A percentile compares a stretch with the other conserved stretches of the same genome.
phyloP scores from a whole-genome alignment of 2,888 invertebrate genomes.

The Idaea dimidiata region DNA sequence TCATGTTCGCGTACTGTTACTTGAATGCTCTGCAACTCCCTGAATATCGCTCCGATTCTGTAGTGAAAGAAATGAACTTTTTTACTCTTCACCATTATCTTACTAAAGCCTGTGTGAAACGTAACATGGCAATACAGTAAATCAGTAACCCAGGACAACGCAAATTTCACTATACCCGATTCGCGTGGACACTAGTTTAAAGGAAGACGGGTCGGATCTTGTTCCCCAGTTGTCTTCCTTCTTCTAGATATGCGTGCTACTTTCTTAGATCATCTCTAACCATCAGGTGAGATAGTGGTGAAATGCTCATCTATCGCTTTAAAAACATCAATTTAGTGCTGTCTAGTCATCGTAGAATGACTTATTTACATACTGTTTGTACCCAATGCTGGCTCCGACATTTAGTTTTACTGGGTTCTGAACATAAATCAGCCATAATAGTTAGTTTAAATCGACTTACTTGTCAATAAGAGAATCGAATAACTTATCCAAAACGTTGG shows the following conservation, averaged over 20 bases:
- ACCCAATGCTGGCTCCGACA: background rate
- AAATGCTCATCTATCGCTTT: too few relatives aligned
- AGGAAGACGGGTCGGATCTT: too few relatives aligned
- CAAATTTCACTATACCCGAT: background rate
- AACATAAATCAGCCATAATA: background rate
- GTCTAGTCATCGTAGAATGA: too few relatives aligned
- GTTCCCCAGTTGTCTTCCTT: too few relatives aligned
- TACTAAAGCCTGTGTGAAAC: too few relatives aligned
- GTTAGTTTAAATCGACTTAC: conserved; percentile 55
- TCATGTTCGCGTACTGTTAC: conserved; percentile 69
- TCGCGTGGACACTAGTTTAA: background rate
- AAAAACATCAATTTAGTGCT: too few relatives aligned
- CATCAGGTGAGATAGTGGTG: too few relatives aligned
- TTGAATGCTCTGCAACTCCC: conserved; percentile 79
- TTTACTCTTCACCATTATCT: background rate
- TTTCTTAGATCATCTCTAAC: too few relatives aligned
- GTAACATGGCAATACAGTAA: too few relatives aligned
- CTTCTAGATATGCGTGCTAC: too few relatives aligned
- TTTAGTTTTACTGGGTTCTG: too few relatives aligned
- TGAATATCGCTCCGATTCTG: conserved; percentile 79
- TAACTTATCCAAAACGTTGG: conserved; percentile 82
- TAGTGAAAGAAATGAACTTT: conserved; percentile 40
- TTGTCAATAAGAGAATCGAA: conserved; percentile 83
- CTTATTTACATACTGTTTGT: background rate
- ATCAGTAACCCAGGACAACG: too few relatives aligned